Conservation (phyloP, 2,888 invertebrate genomes). For the Falcaria lacertinaria region DNA sequence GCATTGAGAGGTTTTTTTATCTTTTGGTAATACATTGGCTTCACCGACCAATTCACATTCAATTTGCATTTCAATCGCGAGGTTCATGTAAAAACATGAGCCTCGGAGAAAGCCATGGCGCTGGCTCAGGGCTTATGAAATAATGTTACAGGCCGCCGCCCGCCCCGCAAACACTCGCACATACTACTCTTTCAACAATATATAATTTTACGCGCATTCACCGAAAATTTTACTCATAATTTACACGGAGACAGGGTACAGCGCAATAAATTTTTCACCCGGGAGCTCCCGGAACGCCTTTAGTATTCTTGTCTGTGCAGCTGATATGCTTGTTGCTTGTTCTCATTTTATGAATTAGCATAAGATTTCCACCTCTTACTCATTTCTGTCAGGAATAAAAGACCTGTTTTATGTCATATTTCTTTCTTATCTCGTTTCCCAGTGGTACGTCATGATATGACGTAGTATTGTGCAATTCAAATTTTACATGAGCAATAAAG, state of each 20-base stretch:
- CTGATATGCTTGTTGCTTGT: conserved; percentile 25
- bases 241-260: conserved; percentile 36
- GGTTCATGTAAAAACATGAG: conserved; percentile 71
- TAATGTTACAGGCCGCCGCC: conserved; percentile 41
- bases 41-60: conserved; percentile 66
- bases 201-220: conserved; percentile 30
- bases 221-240: conserved; percentile 41
- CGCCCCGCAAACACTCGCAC: conserved; percentile 29
- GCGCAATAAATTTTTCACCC: conserved; percentile 41
- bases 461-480: background rate
- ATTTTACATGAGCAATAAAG: background rate
- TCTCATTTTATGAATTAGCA: conserved; percentile 22
- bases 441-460: background rate
- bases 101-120: conserved; percentile 36
- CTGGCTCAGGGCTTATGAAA: conserved; percentile 51
- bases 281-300: conserved; percentile 29
- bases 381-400: conserved; percentile 20
- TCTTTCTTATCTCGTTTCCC: background rate
- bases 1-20: conserved; percentile 39
- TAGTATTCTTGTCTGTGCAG: conserved; percentile 28
- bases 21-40: conserved; percentile 56
- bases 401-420: conserved; percentile 6
- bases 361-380: conserved; percentile 23
- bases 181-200: conserved; percentile 17
- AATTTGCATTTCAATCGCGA: conserved; percentile 71